Percentiles rank a stretch among this genome's conserved stretches.
These are phyloP conservation scores for Monochamus alternatus DNA, from an alignment of 2,888 invertebrate species.

Conservation along the genomic window DNA sequence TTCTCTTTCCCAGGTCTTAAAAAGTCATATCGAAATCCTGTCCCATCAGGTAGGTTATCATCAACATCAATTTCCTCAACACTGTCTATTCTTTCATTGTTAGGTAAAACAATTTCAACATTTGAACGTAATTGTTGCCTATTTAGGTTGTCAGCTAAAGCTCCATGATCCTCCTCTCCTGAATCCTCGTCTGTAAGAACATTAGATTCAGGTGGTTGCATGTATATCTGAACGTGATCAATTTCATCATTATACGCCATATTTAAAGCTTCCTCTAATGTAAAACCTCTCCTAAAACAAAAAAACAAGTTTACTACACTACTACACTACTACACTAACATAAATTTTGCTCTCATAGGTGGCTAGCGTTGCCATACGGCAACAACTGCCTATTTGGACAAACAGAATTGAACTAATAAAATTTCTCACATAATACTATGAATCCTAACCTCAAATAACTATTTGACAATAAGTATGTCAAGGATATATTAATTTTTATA, in stretches of 20 bases:
- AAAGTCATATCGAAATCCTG: background rate
- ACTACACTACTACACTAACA: too few species aligned
- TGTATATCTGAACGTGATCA: conserved; percentile 19
- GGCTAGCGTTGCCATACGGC: too few species aligned
- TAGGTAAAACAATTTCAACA: conserved; percentile 5
- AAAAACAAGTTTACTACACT: too few species aligned
- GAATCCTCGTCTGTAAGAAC: conserved; percentile 35
- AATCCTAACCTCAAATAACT: too few species aligned
- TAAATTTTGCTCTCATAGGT: too few species aligned
- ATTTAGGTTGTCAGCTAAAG: conserved; percentile 29
- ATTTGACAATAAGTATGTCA: too few species aligned
- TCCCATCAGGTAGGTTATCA: background rate
- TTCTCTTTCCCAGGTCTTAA: conserved; percentile 24
- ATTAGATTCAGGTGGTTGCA: conserved; percentile 26
- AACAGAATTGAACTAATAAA: too few species aligned
- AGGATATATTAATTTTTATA: too few species aligned
- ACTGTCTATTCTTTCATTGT: conserved; percentile 2
- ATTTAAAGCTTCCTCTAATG: too few species aligned
- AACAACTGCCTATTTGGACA: too few species aligned
- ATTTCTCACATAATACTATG: too few species aligned
- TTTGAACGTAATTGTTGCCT: conserved; percentile 14
- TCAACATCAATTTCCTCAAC: background rate
- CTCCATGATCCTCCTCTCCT: conserved; percentile 37
- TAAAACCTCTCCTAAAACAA: too few species aligned
- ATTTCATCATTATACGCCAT: conserved; percentile 27